These are phyloP conservation scores for Adoxophyes honmai DNA, from an alignment of 1,140 invertebrate species.

Conservation along the genomic window DNA sequence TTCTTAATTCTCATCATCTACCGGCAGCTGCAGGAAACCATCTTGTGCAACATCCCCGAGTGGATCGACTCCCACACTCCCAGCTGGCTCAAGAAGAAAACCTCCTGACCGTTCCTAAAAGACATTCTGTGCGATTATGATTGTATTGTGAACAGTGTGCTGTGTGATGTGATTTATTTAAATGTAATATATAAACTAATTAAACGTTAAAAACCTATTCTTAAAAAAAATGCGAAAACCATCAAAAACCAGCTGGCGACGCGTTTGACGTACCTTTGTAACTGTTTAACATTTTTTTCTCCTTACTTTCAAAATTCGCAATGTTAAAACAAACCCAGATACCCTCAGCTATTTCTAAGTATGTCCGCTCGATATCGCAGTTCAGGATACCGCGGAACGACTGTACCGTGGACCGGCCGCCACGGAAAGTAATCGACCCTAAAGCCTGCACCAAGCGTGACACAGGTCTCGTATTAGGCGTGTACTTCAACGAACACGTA, in stretches of 20 bases:
- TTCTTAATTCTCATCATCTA: slow-evolving; percentile 86
- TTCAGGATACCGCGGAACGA: slow-evolving; percentile 50
- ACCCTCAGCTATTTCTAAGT: slow-evolving; percentile 18
- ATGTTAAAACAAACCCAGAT: slow-evolving; percentile 8
- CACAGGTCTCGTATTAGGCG: slow-evolving; percentile 56
- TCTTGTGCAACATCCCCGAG: slow-evolving; percentile 52
- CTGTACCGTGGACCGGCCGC: slow-evolving; percentile 30
- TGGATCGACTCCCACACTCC: slow-evolving; percentile 52
- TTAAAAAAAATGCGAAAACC: slow-evolving; percentile 35
- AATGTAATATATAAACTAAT: slow-evolving; percentile 30
- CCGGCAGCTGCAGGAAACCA: slow-evolving; percentile 82
- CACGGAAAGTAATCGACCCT: slow-evolving; percentile 41
- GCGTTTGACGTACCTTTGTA: slow-evolving; percentile 21
- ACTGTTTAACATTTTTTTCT: slow-evolving; percentile 5
- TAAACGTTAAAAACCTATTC: slow-evolving; percentile 28
- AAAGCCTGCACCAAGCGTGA: slow-evolving; percentile 45
- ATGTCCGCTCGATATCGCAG: slow-evolving; percentile 52
- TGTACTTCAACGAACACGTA: slow-evolving; percentile 60
- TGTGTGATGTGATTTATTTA: slow-evolving; percentile 55
- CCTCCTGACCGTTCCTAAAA: slow-evolving; percentile 66
- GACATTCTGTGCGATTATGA: slow-evolving; percentile 52
- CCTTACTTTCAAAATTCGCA: slow-evolving; percentile 1
- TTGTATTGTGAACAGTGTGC: slow-evolving; percentile 56
- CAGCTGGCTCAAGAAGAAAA: slow-evolving; percentile 64
- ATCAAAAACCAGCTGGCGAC: slow-evolving; percentile 48